Conservation (phyloP, 2,113 vertebrate genomes). For the Gobiocypris rarus region DNA sequence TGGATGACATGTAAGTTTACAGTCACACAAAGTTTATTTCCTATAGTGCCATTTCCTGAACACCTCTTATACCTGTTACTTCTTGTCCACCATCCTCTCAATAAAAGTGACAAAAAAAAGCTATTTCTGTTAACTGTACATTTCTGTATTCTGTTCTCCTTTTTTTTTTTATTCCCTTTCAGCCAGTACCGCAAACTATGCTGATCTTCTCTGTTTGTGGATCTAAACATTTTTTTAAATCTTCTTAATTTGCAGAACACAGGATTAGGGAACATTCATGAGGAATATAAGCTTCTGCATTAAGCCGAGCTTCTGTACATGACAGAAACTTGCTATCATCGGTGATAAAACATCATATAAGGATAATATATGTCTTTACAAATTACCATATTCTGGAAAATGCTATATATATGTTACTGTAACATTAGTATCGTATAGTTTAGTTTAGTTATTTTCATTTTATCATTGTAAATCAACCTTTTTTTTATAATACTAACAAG, state of each 20-base stretch:
- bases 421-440: background rate
- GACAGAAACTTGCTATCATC: background rate
- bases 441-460: background rate
- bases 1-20: conserved; percentile 84
- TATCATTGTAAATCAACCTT: background rate
- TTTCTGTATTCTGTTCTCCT: background rate
- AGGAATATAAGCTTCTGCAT: conserved; percentile 3
- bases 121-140: background rate
- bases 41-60: background rate
- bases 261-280: conserved; percentile 9
- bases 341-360: background rate
- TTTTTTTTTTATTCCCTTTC: background rate
- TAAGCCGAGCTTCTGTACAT: background rate
- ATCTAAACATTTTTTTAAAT: background rate
- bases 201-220: conserved; percentile 1
- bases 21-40: background rate
- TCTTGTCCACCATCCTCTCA: background rate
- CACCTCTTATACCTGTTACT: background rate
- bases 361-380: background rate
- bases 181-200: background rate
- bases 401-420: background rate
- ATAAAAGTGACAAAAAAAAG: background rate
- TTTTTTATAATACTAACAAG: background rate
- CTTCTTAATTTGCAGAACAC: conserved; percentile 27
- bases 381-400: background rate